Evolutionary conservation across 1,140 invertebrate genomes (phyloP).

Genomic region (Drosophila murphyi): DNA sequence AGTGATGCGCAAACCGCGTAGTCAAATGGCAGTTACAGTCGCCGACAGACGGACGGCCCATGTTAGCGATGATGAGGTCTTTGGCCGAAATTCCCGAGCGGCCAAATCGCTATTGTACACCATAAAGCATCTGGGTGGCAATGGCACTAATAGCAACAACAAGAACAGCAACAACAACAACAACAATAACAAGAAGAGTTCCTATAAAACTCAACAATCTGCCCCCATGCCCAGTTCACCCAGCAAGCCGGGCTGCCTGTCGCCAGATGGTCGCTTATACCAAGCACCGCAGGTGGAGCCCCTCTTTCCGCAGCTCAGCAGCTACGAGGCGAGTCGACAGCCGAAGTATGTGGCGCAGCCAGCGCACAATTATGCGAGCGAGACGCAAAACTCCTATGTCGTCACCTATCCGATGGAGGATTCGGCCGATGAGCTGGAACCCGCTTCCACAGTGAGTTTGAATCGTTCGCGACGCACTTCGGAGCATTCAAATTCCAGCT

Average conservation of each 20-base stretch:
- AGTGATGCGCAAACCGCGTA: constrained; percentile 88
- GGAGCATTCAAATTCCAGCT: constrained; percentile 71
- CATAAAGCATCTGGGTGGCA: constrained; percentile 69
- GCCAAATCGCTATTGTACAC: constrained; percentile 73
- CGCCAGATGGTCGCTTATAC: constrained; percentile 75
- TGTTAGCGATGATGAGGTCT: constrained; percentile 78
- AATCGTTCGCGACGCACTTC: constrained; percentile 55
- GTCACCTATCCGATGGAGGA: constrained; percentile 79
- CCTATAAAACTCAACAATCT: constrained; percentile 11
- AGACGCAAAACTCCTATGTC: constrained; percentile 67
- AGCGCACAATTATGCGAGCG: constrained; percentile 40
- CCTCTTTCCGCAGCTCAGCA: constrained; percentile 73
- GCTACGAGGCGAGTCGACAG: constrained; percentile 66
- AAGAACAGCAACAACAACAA: neutral
- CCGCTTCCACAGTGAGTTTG: neutral
- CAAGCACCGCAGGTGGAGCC: constrained; percentile 79
- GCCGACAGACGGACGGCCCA: constrained; percentile 61
- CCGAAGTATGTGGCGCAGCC: constrained; percentile 35
- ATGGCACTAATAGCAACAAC: constrained; percentile 5
- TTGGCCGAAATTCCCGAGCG: constrained; percentile 72
- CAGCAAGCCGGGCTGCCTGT: constrained; percentile 59
- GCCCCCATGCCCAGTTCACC: constrained; percentile 54
- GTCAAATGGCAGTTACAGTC: constrained; percentile 86
- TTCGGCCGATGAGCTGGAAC: constrained; percentile 64
- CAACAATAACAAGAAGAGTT: neutral